These are phyloP conservation scores for Ictalurus furcatus DNA, from an alignment of 2,113 vertebrate genomes.

Conservation along the genomic window DNA sequence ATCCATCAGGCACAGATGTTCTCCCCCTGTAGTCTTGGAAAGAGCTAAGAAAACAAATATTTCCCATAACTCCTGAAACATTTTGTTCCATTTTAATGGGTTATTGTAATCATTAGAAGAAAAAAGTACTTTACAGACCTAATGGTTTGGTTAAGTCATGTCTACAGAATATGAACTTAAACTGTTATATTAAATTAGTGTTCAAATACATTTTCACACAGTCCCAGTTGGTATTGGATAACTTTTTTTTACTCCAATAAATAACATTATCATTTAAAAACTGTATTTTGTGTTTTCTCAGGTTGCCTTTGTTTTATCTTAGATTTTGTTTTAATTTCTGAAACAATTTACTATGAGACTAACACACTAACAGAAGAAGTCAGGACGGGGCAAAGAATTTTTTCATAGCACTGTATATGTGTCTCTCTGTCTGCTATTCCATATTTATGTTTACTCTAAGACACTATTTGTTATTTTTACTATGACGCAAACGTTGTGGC, in stretches of 20 bases:
- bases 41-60: slow-evolving; percentile 31
- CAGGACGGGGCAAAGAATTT: too few relatives aligned
- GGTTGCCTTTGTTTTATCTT: too few relatives aligned
- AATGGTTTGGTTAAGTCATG: background rate
- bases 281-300: too few relatives aligned
- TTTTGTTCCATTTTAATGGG: slow-evolving; percentile 20
- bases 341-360: too few relatives aligned
- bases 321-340: too few relatives aligned
- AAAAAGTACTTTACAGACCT: background rate
- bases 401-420: too few relatives aligned
- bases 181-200: background rate
- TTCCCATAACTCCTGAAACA: slow-evolving; percentile 35
- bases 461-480: background rate
- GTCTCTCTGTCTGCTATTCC: background rate
- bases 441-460: slow-evolving; percentile 7
- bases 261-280: too few relatives aligned
- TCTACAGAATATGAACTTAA: too few relatives aligned
- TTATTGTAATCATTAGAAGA: slow-evolving; percentile 13
- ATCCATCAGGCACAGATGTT: slow-evolving; percentile 18
- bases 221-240: too few relatives aligned
- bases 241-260: too few relatives aligned
- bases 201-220: too few relatives aligned
- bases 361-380: too few relatives aligned
- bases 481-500: background rate
- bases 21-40: background rate